phyloP scores from a whole-genome alignment of 2,113 vertebrate genomes.

The Otocyon megalotis region DNA sequence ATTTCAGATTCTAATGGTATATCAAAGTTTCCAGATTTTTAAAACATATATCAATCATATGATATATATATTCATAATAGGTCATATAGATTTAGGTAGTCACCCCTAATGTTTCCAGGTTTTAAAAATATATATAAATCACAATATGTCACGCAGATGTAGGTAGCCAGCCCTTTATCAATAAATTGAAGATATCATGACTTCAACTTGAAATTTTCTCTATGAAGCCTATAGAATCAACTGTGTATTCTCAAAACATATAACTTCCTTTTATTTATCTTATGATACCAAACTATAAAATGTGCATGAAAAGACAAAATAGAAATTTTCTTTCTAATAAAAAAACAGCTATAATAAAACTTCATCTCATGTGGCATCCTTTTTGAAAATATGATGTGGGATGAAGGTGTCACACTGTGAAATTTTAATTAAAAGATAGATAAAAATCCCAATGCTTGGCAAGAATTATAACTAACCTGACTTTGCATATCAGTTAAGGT shows the following conservation, averaged over 20 bases:
- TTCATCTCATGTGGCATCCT: background rate
- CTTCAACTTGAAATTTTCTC: constrained; percentile 50
- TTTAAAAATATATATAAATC: background rate
- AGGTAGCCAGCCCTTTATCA: background rate
- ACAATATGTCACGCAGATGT: background rate
- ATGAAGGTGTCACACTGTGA: constrained; percentile 52
- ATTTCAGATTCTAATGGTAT: constrained; percentile 10
- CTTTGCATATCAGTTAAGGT: background rate
- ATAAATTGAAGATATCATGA: background rate
- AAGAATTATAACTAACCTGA: constrained; percentile 38
- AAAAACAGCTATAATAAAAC: constrained; percentile 44
- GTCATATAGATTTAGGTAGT: background rate
- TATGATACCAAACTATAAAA: constrained; percentile 41
- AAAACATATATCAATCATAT: background rate
- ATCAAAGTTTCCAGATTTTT: background rate
- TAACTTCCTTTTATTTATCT: background rate
- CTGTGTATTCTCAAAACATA: background rate
- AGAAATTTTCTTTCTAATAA: constrained; percentile 45
- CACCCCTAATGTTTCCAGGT: background rate
- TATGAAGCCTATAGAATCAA: background rate
- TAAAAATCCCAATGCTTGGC: constrained; percentile 44
- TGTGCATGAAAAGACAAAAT: constrained; percentile 9
- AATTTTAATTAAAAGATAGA: constrained; percentile 65
- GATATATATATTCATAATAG: background rate
- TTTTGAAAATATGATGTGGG: background rate